Evolutionary conservation across 2,888 invertebrate species (phyloP).

Genomic region (Xestia ashworthii): DNA sequence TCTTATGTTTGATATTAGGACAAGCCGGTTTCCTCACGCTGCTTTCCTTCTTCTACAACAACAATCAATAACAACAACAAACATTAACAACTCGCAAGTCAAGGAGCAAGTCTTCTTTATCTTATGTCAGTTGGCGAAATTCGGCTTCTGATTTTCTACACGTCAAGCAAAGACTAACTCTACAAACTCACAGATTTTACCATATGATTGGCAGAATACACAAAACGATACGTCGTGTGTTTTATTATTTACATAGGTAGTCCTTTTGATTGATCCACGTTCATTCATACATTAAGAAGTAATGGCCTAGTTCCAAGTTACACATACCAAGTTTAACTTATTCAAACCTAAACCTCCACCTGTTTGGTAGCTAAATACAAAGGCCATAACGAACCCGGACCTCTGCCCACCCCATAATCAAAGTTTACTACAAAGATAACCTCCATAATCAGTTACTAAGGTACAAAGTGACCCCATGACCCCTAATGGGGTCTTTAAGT

Average conservation of each 20-base stretch:
- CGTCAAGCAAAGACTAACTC: background rate
- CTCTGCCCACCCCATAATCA: slow-evolving; percentile 14
- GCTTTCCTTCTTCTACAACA: too few species aligned
- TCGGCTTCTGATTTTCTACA: background rate
- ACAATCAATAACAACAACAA: too few species aligned
- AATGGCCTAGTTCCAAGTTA: too few species aligned
- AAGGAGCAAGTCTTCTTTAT: too few species aligned
- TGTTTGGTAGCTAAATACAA: background rate
- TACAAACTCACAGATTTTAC: background rate
- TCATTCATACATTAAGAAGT: background rate
- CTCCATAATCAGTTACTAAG: slow-evolving; percentile 6
- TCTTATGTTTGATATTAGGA: background rate
- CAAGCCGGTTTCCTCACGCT: background rate
- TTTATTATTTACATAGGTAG: background rate
- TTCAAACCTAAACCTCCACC: background rate
- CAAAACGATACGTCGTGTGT: background rate
- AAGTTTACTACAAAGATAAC: slow-evolving; percentile 30
- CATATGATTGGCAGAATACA: background rate
- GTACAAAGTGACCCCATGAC: slow-evolving; percentile 53
- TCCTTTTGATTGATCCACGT: background rate
- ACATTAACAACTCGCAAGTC: too few species aligned
- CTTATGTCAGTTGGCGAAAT: background rate
- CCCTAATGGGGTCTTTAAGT: slow-evolving; percentile 40
- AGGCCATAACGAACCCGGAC: slow-evolving; percentile 8
- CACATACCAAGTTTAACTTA: background rate